Percentiles rank a stretch among this genome's conserved stretches.
These are phyloP conservation scores for Pao palembangensis DNA, from an alignment of 2,113 vertebrate genomes.

Conservation along the genomic window DNA sequence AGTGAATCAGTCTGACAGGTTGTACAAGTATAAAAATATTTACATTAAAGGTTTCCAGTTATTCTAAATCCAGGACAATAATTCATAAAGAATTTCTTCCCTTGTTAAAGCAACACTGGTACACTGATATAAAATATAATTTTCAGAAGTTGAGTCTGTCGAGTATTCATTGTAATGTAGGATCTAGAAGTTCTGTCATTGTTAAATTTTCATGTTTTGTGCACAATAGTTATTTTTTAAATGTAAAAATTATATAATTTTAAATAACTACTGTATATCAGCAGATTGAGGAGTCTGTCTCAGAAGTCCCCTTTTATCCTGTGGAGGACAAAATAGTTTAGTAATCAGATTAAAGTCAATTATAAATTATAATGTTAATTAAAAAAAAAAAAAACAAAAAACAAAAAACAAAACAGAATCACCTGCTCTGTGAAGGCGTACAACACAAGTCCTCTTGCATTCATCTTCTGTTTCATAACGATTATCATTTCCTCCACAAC, in stretches of 20 bases:
- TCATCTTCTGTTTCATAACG: slow-evolving; percentile 80
- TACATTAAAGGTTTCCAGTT: not conserved
- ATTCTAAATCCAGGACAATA: slow-evolving; percentile 9
- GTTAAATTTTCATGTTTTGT: not conserved
- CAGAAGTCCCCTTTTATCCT: slow-evolving; percentile 47
- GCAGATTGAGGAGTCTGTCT: slow-evolving; percentile 2
- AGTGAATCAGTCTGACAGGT: not conserved
- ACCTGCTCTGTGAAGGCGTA: slow-evolving; percentile 58
- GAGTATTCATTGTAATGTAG: slow-evolving; percentile 3
- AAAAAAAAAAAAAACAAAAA: not conserved
- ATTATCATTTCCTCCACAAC: slow-evolving; percentile 82
- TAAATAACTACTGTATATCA: slow-evolving; percentile 10
- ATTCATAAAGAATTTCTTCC: not conserved
- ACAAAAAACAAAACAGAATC: slow-evolving; percentile 12
- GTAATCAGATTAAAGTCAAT: slow-evolving; percentile 1
- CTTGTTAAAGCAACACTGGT: not conserved
- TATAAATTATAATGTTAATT: not conserved
- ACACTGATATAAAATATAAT: slow-evolving; percentile 1
- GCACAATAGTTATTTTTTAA: slow-evolving; percentile 4
- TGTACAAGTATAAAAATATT: slow-evolving; percentile 15
- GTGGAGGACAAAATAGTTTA: slow-evolving; percentile 27
- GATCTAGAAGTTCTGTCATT: not conserved
- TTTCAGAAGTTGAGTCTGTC: slow-evolving; percentile 18
- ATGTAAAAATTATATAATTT: slow-evolving; percentile 20
- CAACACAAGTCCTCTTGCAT: slow-evolving; percentile 78